Base-by-base conservation (phyloP, 2,113 vertebrate genomes). In the Lepisosteus osseus region DNA sequence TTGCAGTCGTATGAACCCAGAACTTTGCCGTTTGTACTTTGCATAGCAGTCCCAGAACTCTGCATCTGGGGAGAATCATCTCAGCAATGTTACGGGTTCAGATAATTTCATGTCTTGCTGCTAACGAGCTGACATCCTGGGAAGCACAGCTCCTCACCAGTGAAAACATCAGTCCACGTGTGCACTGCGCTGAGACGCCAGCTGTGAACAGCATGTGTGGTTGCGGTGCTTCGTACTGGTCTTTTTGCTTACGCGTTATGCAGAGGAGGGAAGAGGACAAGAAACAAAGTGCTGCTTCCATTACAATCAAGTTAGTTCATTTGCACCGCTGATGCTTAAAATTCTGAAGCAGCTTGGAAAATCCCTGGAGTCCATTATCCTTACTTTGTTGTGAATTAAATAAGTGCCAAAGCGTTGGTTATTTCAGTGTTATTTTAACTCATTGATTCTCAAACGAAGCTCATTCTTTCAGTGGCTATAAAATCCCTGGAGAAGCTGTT, bases 301-400 rank as follows among this genome's bases (percentile, higher is more conserved):
- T 82, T 81, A 84, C 62, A 65, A 87, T 84, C 80, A 84, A 87
- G 86, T 88, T 86, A 81, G 90, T 88, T 92, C 87, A 93, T 92
- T 90, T 89, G 89, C 85, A 86, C 82, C 70, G 77, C 85, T 87
- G 83, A 71, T 84, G 88, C 89, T 90, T 87, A 84, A 88, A 89
- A 89, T 87, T 86, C 81, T 72, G 71, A 76, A 82, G 85, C 79
- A 81, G 84, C 85, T 85, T 82, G 75, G 76, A 85, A 87, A 78
- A 86, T 90, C 89, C 86, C 87, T 65, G 67, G 87, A 88, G 91
- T 90, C 87, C 90, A 90, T 92, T 92, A 92, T 88, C 86, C 85
- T 84, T 84, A 88, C 88, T 92, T 92, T 92, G 89, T 91, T 92
- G 86, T 90, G 89, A 93, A 92, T 92, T 92, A 90, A 90, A 91